Evolutionary conservation across 2,888 invertebrate genomes (phyloP).

Genomic region (Elysia crispata): DNA sequence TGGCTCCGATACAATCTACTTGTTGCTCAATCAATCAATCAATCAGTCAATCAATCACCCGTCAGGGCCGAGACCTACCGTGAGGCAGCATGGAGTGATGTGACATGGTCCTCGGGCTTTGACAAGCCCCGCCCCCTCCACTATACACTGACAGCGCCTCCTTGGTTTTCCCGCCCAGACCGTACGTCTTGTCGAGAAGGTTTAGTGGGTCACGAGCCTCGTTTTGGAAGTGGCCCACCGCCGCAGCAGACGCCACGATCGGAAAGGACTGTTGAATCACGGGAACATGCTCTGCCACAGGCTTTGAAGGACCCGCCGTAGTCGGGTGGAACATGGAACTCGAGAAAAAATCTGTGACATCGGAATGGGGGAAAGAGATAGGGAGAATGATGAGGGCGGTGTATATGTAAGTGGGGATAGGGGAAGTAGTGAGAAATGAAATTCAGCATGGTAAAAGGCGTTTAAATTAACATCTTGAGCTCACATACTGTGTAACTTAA

Average conservation of each 20-base stretch:
- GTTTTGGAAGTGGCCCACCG: conserved; percentile 44
- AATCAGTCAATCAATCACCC: not conserved
- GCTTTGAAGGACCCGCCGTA: conserved; percentile 61
- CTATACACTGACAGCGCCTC: conserved; percentile 58
- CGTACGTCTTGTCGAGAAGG: conserved; percentile 65
- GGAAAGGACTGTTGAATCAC: conserved; percentile 69
- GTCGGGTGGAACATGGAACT: conserved; percentile 51
- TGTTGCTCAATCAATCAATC: no score
- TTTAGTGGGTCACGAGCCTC: conserved; percentile 65
- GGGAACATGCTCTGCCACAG: conserved; percentile 72
- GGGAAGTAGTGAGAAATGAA: no score
- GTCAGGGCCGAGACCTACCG: not conserved
- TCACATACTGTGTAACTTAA: no score
- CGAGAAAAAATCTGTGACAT: conserved; percentile 58
- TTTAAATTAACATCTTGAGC: no score
- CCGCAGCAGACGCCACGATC: conserved; percentile 50
- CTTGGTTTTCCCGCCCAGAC: conserved; percentile 51
- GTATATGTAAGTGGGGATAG: not conserved
- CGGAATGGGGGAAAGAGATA: not conserved
- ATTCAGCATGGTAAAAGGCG: no score
- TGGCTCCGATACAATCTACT: no score
- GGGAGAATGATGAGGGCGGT: no score
- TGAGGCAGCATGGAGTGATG: conserved; percentile 20
- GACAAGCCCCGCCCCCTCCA: conserved; percentile 61
- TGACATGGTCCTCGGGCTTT: conserved; percentile 56